These are phyloP conservation scores for Clivina fossor DNA, from an alignment of 2,888 invertebrate species.

Conservation along the genomic window DNA sequence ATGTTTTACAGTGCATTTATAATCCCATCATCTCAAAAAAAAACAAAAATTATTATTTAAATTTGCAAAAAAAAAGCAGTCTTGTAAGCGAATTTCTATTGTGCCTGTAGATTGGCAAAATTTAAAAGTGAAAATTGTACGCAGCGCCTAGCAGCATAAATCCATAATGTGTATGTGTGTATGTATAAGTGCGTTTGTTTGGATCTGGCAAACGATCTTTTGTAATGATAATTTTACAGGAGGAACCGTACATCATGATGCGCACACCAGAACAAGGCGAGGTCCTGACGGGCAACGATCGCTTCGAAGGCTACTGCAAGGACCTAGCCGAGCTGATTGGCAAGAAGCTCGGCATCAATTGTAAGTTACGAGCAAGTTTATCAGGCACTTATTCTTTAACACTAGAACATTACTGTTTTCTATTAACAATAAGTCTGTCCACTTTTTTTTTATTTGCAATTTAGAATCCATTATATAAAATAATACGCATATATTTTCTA, in stretches of 20 bases:
- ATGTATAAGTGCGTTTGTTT: not conserved
- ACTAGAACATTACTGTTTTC: too few species aligned
- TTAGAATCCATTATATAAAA: too few species aligned
- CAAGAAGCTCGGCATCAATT: conserved; percentile 78
- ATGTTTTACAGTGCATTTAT: too few species aligned
- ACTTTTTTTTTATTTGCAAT: too few species aligned
- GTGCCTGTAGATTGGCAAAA: not conserved
- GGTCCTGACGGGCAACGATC: conserved; percentile 70
- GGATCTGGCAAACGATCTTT: conserved; percentile 4
- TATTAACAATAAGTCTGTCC: too few species aligned
- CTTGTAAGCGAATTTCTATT: not conserved
- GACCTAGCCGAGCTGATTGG: conserved; percentile 84
- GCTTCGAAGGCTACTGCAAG: conserved; percentile 89
- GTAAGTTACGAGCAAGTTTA: too few species aligned
- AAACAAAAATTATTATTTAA: not conserved
- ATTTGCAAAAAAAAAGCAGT: not conserved
- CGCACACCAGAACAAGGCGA: conserved; percentile 68
- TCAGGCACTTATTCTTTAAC: too few species aligned
- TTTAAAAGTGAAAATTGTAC: not conserved
- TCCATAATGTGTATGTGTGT: not conserved
- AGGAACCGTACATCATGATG: conserved; percentile 86
- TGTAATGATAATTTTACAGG: conserved; percentile 53
- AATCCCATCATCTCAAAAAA: too few species aligned
- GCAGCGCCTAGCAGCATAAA: not conserved
- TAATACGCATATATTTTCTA: too few species aligned